phyloP scores from a whole-genome alignment of 2,113 vertebrate species.

The Pipra filicauda region DNA sequence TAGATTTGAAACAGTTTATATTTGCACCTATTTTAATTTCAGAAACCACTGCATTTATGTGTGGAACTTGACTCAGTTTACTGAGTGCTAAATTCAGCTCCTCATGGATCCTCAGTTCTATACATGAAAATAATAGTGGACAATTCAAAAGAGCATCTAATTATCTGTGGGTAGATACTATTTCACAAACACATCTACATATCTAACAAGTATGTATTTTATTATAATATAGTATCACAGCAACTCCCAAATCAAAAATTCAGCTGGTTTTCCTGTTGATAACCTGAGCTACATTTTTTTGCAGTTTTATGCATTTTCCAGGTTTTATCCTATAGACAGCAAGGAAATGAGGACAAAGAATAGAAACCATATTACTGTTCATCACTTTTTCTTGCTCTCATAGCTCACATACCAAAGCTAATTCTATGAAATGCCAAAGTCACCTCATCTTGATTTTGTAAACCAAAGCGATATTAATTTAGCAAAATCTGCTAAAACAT shows the following conservation, averaged over 20 bases:
- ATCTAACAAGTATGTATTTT: neutral
- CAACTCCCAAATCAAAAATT: neutral
- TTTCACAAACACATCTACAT: neutral
- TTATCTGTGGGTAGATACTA: neutral
- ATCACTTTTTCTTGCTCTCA: neutral
- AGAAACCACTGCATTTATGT: neutral
- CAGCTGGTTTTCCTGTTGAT: neutral
- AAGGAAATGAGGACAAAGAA: neutral
- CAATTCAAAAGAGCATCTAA: neutral
- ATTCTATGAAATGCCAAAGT: neutral
- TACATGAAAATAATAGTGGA: neutral
- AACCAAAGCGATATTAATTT: neutral
- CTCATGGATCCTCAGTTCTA: neutral
- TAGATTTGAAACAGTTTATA: slow-evolving; percentile 38
- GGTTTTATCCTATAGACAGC: neutral
- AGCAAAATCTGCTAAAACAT: neutral
- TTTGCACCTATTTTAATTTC: slow-evolving; percentile 27
- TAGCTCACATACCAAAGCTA: neutral
- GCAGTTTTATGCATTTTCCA: neutral
- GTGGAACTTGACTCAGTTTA: neutral
- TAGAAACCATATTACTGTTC: neutral
- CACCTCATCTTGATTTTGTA: neutral
- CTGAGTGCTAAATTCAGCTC: neutral
- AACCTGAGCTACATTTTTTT: neutral
- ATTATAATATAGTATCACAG: neutral